Percentiles rank a stretch among this genome's conserved stretches.
Evolutionary conservation across 1,140 invertebrate species (phyloP).

Genomic region (Drosophila pseudoananassae): DNA sequence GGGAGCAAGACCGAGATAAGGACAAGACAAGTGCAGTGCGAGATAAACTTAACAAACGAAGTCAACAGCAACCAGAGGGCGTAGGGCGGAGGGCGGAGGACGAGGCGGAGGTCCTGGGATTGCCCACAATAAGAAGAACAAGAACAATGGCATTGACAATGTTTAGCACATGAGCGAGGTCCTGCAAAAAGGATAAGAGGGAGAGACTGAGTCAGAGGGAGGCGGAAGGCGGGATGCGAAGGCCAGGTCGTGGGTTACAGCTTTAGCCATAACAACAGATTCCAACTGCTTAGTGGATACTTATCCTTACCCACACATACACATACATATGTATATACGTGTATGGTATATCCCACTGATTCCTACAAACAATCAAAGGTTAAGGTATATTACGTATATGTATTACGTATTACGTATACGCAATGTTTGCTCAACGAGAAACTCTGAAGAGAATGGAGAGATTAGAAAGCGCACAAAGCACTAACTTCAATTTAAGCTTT

Average conservation of each 20-base stretch:
- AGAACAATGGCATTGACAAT: constrained; percentile 53
- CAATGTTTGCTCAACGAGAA: constrained; percentile 70
- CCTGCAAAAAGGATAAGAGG: constrained; percentile 7
- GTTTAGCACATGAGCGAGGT: constrained; percentile 35
- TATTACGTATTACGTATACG: constrained; percentile 68
- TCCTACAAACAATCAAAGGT: constrained; percentile 46
- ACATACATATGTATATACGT: not conserved
- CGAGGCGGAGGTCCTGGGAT: not conserved
- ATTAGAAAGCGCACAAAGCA: constrained; percentile 54
- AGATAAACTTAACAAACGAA: constrained; percentile 75
- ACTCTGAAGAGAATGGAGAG: constrained; percentile 33
- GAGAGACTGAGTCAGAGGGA: not conserved
- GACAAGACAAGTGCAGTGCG: constrained; percentile 69
- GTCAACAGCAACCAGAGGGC: constrained; percentile 55
- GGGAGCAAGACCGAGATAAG: constrained; percentile 42
- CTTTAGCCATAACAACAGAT: constrained; percentile 71
- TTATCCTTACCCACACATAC: constrained; percentile 50
- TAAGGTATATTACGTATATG: constrained; percentile 58
- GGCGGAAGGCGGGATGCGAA: not conserved
- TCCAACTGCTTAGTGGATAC: constrained; percentile 78
- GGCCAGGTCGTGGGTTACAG: constrained; percentile 51
- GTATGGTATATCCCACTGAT: not conserved
- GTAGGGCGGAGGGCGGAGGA: not conserved
- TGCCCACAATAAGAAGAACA: constrained; percentile 22
- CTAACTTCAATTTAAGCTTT: constrained; percentile 50